Evolutionary conservation across 2,113 vertebrate species (phyloP).

Genomic region (Ageneiosus marmoratus): DNA sequence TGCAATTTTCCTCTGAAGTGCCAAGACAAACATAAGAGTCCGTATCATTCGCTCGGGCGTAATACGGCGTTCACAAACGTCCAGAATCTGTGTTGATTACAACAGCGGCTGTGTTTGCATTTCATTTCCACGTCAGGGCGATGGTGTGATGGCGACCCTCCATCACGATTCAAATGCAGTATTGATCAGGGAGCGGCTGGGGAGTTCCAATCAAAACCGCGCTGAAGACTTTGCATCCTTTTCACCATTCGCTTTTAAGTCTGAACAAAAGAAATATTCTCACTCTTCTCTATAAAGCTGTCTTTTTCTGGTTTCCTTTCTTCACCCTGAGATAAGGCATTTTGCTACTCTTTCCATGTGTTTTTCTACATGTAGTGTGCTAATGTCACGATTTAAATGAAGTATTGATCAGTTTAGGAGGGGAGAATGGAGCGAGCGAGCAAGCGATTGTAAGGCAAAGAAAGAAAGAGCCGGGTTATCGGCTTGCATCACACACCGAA

Average conservation of each 20-base stretch:
- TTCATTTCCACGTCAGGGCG: conserved; percentile 64
- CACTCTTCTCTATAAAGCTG: conserved; percentile 34
- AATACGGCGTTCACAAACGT: conserved; percentile 54
- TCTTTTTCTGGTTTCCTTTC: conserved; percentile 36
- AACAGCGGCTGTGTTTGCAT: conserved; percentile 66
- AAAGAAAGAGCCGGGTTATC: conserved; percentile 81
- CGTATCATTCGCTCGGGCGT: conserved; percentile 66
- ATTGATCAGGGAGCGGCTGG: conserved; percentile 72
- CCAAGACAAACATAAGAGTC: conserved; percentile 66
- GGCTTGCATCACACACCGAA: conserved; percentile 79
- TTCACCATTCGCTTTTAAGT: conserved; percentile 56
- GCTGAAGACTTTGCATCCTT: conserved; percentile 60
- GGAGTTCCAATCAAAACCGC: conserved; percentile 66
- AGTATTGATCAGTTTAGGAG: conserved; percentile 86
- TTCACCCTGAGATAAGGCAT: conserved; percentile 45
- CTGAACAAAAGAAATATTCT: conserved; percentile 33
- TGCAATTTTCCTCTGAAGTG: conserved; percentile 66
- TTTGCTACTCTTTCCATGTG: conserved; percentile 62
- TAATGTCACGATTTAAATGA: conserved; percentile 88
- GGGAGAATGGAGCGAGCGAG: conserved; percentile 81
- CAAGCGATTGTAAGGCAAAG: conserved; percentile 80
- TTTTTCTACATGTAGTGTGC: conserved; percentile 71
- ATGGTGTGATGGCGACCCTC: conserved; percentile 62
- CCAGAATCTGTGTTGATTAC: conserved; percentile 70
- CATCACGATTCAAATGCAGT: conserved; percentile 74